Evolutionary conservation across 2,888 invertebrate genomes (phyloP), one percentile per base, ranked within the genome.

Genomic region (Eupelmus urozonus): DNA sequence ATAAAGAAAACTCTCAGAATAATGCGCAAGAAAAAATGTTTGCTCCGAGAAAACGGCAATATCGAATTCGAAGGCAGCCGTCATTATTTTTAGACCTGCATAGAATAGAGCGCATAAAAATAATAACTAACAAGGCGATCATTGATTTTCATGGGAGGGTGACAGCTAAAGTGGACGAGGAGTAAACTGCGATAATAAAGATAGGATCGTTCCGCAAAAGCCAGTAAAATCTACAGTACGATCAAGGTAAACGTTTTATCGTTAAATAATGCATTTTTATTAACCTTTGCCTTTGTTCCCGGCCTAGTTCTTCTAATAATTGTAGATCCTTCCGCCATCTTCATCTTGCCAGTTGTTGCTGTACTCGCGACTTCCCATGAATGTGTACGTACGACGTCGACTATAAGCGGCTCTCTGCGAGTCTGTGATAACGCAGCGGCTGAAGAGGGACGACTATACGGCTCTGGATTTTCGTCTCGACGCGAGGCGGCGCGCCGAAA

Each of bases 281-380:
- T 25, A 40, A 96, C 97, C 93, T 95, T 95, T 85, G 96, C 94
- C 92, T 96, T 96, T 55, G 96, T 96, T 87, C 97, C 97, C 84
- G 97, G 97, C 87, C 96, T 94, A 92, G 97, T 97, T 91, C 97
- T 94, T 91, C 97, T 92, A 86, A 96, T 91, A 91, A 96, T 94
- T 90, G 94, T 93, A 85, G 94, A 93, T 85, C 94, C 94, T 90
- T 96, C 96, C 88, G 96, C 95, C 96, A 96, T 96, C 92, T 94
- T 94, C 94, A 94, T 94, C 91, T 91, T 92, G 51, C 20, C 20
- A 57, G 42, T 40, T 69, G 42, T 57, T 55, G 20, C 29, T 66
- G 34, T 23, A 34, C 13, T 34, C 40, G n/a, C n/a, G n/a, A n/a
- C n/a, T n/a, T n/a, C n/a, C n/a, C n/a, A n/a, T n/a, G n/a, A n/a